Conservation (phyloP, 2,888 invertebrate species). For the Pristionchus exspectatus region DNA sequence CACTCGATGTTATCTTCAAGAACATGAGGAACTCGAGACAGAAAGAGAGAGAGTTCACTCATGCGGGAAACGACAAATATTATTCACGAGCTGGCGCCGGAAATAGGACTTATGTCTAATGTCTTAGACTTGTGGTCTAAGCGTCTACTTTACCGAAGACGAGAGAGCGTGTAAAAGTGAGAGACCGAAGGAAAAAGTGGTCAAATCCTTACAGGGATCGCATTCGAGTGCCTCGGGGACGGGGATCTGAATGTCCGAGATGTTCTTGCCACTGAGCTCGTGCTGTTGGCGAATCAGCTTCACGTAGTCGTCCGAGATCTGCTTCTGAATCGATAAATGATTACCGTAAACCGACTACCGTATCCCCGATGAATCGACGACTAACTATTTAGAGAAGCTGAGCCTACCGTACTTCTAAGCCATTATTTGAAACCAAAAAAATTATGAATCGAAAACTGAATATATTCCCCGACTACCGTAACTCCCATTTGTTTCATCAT, state of each 20-base stretch:
- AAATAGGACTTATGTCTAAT: neutral
- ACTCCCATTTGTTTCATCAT: neutral
- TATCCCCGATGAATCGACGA: neutral
- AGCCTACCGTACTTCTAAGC: neutral
- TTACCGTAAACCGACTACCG: neutral
- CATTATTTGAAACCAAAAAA: no score
- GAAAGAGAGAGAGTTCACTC: neutral
- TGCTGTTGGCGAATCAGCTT: constrained; percentile 74
- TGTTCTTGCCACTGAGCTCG: constrained; percentile 70
- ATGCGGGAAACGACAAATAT: constrained; percentile 37
- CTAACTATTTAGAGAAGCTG: neutral
- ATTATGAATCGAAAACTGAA: neutral
- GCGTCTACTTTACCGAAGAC: neutral
- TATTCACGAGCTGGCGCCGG: neutral
- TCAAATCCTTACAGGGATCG: constrained; percentile 72
- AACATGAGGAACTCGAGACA: neutral
- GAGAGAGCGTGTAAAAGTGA: neutral
- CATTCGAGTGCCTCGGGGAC: constrained; percentile 74
- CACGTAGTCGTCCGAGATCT: constrained; percentile 75
- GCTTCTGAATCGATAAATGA: constrained; percentile 41
- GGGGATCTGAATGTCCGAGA: constrained; percentile 74
- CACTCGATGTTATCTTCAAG: neutral
- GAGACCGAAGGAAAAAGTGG: neutral
- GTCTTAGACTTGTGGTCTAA: no score
- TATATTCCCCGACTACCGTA: neutral